Evolutionary conservation across 2,888 invertebrate species (phyloP), one percentile per base, ranked within the genome.

Genomic region (Colostygia pectinataria): DNA sequence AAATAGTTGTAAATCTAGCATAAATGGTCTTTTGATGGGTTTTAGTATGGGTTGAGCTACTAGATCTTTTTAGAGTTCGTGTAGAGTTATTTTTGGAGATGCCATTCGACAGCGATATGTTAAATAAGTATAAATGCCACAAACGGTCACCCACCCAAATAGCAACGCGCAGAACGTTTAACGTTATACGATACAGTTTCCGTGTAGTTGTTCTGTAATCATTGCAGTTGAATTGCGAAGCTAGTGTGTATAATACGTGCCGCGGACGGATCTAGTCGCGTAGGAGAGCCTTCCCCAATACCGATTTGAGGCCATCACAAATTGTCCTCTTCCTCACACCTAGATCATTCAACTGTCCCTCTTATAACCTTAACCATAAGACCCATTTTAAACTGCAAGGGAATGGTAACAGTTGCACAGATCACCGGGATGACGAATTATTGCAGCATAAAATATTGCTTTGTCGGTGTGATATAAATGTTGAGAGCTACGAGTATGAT

Each of bases 301-400:
- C 72, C 76, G 83, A 86, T 90, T 89, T 88, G 88, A 89, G 89
- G 89, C 84, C 89, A 82, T 68, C 66, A 71, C 81, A 88, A 90
- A 89, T 89, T 86, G 88, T 74, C 61, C 75, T 74, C 88, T 84
- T 90, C 90, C 89, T 87, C 79, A 65, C 80, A 56, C 55, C 54
- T 59, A 59, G 58, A 68, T 65, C 69, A 67, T 50, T 53, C 71
- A 64, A 84, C 82, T 80, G 79, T 76, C 80, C 73, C 71, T 72
- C 76, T 65, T 87, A 83, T 80, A 63, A 63, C 68, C 69, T 68
- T 63, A 57, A 53, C 53, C 49, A 75, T 74, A 89, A 77, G 80
- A 69, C 66, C 67, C 63, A 65, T 72, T 78, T 78, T 80, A 65
- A 68, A 58, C 50, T 73, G 73, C 75, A 65, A 76, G 73, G 74